Evolutionary conservation across 2,888 invertebrate genomes (phyloP).

Genomic region (Thymelicus acteon): DNA sequence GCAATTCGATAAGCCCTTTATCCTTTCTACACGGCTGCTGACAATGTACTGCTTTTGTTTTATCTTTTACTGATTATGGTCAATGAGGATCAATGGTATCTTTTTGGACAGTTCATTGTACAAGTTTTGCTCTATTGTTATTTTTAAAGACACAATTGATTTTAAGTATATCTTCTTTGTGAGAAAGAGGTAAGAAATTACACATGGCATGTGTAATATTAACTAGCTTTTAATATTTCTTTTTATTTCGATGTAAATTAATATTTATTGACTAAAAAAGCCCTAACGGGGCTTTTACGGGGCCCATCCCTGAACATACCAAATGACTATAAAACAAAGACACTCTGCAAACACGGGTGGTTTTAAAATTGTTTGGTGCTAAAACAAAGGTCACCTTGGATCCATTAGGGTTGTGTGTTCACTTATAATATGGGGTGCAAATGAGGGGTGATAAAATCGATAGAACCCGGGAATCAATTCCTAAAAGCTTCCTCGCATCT

Average conservation of each 20-base stretch:
- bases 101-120: background rate
- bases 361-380: background rate
- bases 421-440: conserved; percentile 45
- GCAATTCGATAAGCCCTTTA: conserved; percentile 65
- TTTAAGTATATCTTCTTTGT: no score
- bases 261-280: no score
- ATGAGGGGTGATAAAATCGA: conserved; percentile 51
- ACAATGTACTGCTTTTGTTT: conserved; percentile 45
- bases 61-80: conserved; percentile 23
- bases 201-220: no score
- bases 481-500: conserved; percentile 49
- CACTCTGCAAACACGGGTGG: background rate
- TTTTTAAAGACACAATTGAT: no score
- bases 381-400: conserved; percentile 37
- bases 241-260: no score
- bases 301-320: background rate
- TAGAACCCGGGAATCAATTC: conserved; percentile 41
- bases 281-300: no score
- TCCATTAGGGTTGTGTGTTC: conserved; percentile 31
- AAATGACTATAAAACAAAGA: background rate
- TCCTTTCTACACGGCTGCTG: conserved; percentile 66
- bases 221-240: no score
- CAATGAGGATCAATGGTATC: background rate
- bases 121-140: background rate
- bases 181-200: no score